Base-by-base conservation (phyloP, 2,888 invertebrate species). In the Bombylius major region DNA sequence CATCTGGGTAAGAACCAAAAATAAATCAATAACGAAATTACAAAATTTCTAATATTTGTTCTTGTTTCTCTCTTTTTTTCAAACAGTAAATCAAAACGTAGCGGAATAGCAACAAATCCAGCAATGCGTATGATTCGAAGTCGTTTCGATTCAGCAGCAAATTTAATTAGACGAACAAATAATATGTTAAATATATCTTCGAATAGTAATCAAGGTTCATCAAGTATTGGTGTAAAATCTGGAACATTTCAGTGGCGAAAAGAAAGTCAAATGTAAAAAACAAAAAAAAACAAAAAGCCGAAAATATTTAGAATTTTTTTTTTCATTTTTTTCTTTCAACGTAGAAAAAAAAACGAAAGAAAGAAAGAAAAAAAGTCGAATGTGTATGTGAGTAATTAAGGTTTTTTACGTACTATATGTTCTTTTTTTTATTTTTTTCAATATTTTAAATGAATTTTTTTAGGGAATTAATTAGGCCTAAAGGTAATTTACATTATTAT, bases 21-120 rank as follows among this genome's bases (percentile, higher is more conserved):
- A 45, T 14, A 23, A 23, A 23, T 23, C 23, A 23, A 23, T 23
- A 23, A 23, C 3, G 23, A 23, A 23, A 23, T 23, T 23, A 23
- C 23, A 14, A 11, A 9, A 13, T 51, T 12, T 36, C 5, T 5
- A 33, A 42, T 51, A 39, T 31, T 4, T 47, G 7, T 32, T 23
- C 44, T 47, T 50, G 36, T 5, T 23, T 33, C 33, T 42, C 3
- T 51, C 23, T 58, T 56, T 53, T 60, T 32, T 5, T 9, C 3
- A 36, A 9, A 36, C 62, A 73, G 72, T 61, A 81, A 82, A 63
- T 80, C 80, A 69, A 89, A 89, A 74, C 79, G 89, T 57, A 90
- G 89, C 67, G 89, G 89, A 4, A 88, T 89, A 58, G 89, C 89
- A 33, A 89, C 89, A 5, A 90, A 90, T 69, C 90, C 90, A 13